Evolutionary conservation across 2,113 vertebrate species (phyloP).

Genomic region (Halcyon senegalensis): DNA sequence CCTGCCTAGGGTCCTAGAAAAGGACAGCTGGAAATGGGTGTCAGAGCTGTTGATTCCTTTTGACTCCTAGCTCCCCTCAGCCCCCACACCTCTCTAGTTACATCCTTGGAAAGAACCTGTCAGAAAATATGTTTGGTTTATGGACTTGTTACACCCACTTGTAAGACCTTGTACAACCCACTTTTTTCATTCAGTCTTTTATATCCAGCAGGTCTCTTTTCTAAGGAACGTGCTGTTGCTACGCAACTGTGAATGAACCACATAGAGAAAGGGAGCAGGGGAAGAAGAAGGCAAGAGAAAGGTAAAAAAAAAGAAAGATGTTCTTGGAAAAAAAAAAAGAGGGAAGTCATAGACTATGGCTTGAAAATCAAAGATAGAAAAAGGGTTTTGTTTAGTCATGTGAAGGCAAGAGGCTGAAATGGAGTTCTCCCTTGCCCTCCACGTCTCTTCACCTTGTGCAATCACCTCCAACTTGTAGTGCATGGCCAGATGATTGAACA

Average conservation of each 20-base stretch:
- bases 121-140: neutral
- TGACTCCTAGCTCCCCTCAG: neutral
- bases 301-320: constrained; percentile 24
- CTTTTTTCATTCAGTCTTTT: constrained; percentile 22
- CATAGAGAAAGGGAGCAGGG: neutral
- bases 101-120: neutral
- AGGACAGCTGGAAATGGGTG: neutral
- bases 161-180: neutral
- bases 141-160: neutral
- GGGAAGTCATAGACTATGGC: neutral
- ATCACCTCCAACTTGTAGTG: neutral
- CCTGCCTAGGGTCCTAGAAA: neutral
- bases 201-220: neutral
- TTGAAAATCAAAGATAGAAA: neutral
- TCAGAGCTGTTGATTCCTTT: neutral
- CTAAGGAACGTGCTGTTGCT: constrained; percentile 37
- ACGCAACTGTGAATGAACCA: constrained; percentile 2
- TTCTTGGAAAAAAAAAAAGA: neutral
- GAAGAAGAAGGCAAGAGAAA: neutral
- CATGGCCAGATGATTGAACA: neutral
- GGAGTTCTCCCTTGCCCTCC: neutral
- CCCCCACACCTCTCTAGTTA: neutral
- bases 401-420: neutral
- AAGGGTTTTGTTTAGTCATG: neutral
- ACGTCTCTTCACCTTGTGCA: neutral